Base-by-base conservation (phyloP, 2,797 vertebrate species). In the Dryobates pubescens region DNA sequence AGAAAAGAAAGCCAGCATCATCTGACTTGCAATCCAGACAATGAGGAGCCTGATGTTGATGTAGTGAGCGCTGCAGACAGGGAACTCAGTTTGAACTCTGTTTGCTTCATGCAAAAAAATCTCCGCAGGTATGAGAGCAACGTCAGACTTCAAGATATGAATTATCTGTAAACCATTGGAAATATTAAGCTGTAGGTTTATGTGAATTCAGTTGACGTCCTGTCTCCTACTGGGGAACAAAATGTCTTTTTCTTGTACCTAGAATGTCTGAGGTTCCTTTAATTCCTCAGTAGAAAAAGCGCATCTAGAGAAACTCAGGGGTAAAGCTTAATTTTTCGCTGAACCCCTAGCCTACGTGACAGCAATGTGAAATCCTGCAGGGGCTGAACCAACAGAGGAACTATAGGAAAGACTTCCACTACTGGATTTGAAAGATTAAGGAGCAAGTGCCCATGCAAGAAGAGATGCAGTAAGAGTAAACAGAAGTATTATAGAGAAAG, bases 21-120 rank as follows among this genome's bases (percentile, higher is more conserved):
- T 90, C 70, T 73, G 89, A 57, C 20, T 78, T 68, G 26, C 67
- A 81, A 19, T 79, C 84, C 82, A 96, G 95, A 94, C 90, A 94
- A 88, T 0, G 3, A 94, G 93, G 82, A 95, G 84, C 73, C 92
- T 93, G 67, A 47, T 83, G 88, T 92, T 79, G 64, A 91, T 84
- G 71, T 79, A 89, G 57, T 76, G 79, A 86, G 88, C 4, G 2
- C 20, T 91, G 70, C 64, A 94, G 89, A 92, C 91, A 81, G 88
- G 24, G 49, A 94, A 79, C 58, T 93, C n/a, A 2, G 51, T 77
- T 80, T 92, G 90, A 95, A 94, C 84, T 92, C 79, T 82, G 61
- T 58, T 79, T 91, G 63, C 63, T 95, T 86, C 4, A 0, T 86
- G 74, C 22, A 92, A 81, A 95, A 90, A 90, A 57, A 61, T 73